A percentile compares a stretch with the other conserved stretches of the same genome.
Evolutionary conservation across 2,113 vertebrate species (phyloP).

Genomic region (Gavialis gangeticus): DNA sequence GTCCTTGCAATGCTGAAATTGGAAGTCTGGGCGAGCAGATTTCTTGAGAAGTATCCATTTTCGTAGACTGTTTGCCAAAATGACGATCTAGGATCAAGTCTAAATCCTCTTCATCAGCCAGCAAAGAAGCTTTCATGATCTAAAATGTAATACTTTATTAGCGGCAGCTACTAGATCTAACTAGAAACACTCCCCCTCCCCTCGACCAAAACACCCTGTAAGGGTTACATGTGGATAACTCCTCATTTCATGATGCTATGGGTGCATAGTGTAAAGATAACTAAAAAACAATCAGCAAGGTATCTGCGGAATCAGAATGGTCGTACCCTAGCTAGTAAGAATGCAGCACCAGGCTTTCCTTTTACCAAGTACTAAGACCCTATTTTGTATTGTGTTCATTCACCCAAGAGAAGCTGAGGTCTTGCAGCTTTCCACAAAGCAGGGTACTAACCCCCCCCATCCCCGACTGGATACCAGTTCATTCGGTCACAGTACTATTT

Average conservation of each 20-base stretch:
- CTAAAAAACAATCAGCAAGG: background rate
- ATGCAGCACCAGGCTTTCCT: background rate
- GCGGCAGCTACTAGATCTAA: background rate
- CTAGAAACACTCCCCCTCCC: background rate
- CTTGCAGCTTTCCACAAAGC: background rate
- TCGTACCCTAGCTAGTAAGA: background rate
- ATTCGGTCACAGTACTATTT: background rate
- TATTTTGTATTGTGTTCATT: background rate
- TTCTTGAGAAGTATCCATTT: constrained; percentile 78
- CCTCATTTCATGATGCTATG: fast-evolving
- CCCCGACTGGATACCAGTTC: background rate
- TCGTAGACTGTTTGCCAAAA: constrained; percentile 49
- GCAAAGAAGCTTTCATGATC: constrained; percentile 98
- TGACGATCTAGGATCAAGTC: constrained; percentile 80
- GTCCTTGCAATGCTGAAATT: constrained; percentile 76
- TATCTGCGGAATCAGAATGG: background rate
- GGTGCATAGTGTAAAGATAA: background rate
- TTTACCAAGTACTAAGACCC: background rate
- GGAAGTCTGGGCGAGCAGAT: constrained; percentile 83
- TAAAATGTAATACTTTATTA: constrained; percentile 44
- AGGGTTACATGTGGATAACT: fast-evolving
- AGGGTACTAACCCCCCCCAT: background rate
- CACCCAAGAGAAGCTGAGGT: background rate
- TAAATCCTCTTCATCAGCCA: constrained; percentile 90
- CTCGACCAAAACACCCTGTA: background rate